Conservation (phyloP, 2,888 invertebrate species). For the Cataglyphis rosenhaueri region DNA sequence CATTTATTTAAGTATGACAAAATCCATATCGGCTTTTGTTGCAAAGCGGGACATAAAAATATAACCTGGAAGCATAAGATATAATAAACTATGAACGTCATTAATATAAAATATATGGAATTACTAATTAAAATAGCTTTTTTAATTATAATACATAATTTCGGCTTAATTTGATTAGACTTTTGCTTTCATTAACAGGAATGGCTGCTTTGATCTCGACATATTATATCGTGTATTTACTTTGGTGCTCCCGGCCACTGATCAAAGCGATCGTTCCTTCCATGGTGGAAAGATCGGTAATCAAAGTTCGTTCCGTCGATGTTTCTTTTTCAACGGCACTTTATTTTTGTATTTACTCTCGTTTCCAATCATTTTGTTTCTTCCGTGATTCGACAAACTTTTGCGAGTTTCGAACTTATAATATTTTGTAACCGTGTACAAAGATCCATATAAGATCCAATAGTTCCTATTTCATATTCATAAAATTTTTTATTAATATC, state of each 20-base stretch:
- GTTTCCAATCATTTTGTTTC: slow-evolving; percentile 16
- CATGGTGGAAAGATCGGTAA: slow-evolving; percentile 55
- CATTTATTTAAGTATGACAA: neutral
- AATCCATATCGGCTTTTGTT: neutral
- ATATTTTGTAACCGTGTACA: neutral
- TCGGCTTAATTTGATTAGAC: slow-evolving; percentile 39
- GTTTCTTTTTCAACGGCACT: slow-evolving; percentile 36
- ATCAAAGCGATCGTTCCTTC: slow-evolving; percentile 45
- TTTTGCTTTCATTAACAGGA: slow-evolving; percentile 39
- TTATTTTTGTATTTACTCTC: slow-evolving; percentile 39
- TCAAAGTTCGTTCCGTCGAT: slow-evolving; percentile 49
- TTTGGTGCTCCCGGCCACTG: slow-evolving; percentile 27
- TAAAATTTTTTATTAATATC: neutral
- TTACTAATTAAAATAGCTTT: neutral
- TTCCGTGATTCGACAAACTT: neutral
- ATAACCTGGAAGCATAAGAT: neutral
- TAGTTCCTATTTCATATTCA: neutral
- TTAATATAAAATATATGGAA: neutral
- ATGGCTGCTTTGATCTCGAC: slow-evolving; percentile 47
- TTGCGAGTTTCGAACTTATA: neutral
- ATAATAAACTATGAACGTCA: neutral
- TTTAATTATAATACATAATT: slow-evolving; percentile 6
- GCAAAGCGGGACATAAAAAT: neutral
- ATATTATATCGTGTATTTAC: slow-evolving; percentile 38
- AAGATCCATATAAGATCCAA: neutral